Base-by-base conservation (phyloP, 2,888 invertebrate species). In the Andrena minutula region DNA sequence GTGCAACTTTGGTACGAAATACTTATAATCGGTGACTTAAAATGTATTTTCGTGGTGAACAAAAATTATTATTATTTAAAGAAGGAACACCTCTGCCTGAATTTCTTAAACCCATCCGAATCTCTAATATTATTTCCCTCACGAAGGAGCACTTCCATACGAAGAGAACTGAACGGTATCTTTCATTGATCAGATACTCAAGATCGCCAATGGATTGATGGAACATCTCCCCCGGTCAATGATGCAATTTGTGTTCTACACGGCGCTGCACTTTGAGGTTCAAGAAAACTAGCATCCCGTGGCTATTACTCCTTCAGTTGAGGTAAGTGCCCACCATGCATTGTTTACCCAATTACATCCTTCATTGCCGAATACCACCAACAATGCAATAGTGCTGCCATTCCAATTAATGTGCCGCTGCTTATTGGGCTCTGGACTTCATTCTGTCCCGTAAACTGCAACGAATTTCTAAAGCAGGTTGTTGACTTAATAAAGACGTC, bases 401-500 rank as follows among this genome's bases (percentile, higher is more conserved):
- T 20, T 8, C 66, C 61, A 79, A 73, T 63, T 56, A 79, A 79
- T 73, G 30, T 51, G 35, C 23, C 60, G 23, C 28, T 60, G 63
- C 68, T 41, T 61, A 73, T 56, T 23, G 6, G 3, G 16, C 47
- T n/a, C 12, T 7, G 49, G 26, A 72, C 72, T 79, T 56, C 68
- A 80, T 79, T 80, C 53, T 12, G 20, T 30, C 26, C 12, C 66
- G 23, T 8, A 72, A 66, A 79, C 66, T 49, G 72, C 79, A 28
- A 35, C 60, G 65, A 28, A 68, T 72, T 80, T 80, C 73, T 79
- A 64, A 73, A 66, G 63, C 66, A 56, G 49, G 73, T 65, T 79
- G 80, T 80, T 68, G 80, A 80, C 66, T 79, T 80, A 79, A 80
- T 80, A 80, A 73, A 80, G 61, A 66, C 72, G 66, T 23, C 47